Evolutionary conservation across 1,140 invertebrate genomes (phyloP), one percentile per base, ranked within the genome.

Genomic region (Hyposmocoma kahamanoa): DNA sequence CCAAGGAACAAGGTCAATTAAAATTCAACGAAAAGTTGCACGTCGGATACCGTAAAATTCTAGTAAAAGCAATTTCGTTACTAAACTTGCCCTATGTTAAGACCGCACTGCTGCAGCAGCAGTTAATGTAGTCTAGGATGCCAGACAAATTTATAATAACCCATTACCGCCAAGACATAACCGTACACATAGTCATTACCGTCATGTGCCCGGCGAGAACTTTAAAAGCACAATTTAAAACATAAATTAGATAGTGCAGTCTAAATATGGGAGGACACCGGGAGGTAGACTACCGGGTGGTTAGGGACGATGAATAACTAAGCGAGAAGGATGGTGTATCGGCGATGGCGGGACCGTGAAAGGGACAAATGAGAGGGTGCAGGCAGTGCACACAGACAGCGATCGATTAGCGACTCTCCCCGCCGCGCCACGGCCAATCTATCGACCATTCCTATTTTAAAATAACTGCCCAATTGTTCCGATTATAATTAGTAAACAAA

Each of bases 181-280:
- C 60, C 64, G 58, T 72, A 72, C 55, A 66, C 67, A 72, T 61
- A 67, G 56, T 59, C 65, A 64, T 73, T 64, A 72, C 54, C 47
- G 52, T 64, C 49, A 51, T 54, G 54, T 50, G 24, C 54, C 52
- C 50, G 36, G 60, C 18, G 41, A 55, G 62, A 58, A 67, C 48
- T 70, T 67, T 69, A 65, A 74, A 73, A 76, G 67, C 59, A 62
- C 52, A 76, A 78, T 78, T 78, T 78, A 67, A 75, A 77, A 84
- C 70, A 82, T 79, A 77, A 82, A 82, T 84, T 84, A 80, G 74
- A 80, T 80, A 79, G 71, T 75, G 67, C 71, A 71, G 66, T 79
- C 74, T 84, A 82, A 81, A 82, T 81, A 81, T 64, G 67, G 67
- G 63, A 69, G 74, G 71, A 77, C 60, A 75, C 54, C 59, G 73